Percentiles rank a stretch among this genome's conserved stretches.
Evolutionary conservation across 2,888 invertebrate species (phyloP).

Genomic region (Andrena bicolor): DNA sequence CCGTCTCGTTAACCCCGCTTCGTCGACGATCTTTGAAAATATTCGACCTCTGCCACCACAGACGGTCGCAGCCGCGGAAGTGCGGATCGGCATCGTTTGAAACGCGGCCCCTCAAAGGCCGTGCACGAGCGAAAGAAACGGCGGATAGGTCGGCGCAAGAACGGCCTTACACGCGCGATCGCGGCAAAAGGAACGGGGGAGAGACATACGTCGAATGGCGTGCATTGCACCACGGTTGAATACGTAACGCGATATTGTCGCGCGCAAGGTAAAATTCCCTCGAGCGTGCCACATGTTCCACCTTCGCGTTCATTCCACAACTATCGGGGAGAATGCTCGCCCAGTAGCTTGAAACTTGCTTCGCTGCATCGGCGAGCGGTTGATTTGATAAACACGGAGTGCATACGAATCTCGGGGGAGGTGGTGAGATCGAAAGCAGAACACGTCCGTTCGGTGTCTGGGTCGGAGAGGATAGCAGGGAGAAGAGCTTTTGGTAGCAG

Average conservation of each 20-base stretch:
- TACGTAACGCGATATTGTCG: slow-evolving; percentile 41
- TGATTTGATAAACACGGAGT: neutral
- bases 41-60: slow-evolving; percentile 34
- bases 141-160: slow-evolving; percentile 39
- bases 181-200: slow-evolving; percentile 16
- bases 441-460: neutral
- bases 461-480: too few species aligned
- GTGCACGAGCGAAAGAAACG: slow-evolving; percentile 28
- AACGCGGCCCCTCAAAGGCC: slow-evolving; percentile 27
- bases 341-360: neutral
- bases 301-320: neutral
- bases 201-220: slow-evolving; percentile 5
- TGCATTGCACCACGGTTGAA: slow-evolving; percentile 20
- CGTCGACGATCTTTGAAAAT: slow-evolving; percentile 19
- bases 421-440: neutral
- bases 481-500: slow-evolving; percentile 1
- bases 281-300: neutral
- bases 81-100: slow-evolving; percentile 33
- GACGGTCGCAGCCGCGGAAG: neutral
- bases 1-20: slow-evolving; percentile 27
- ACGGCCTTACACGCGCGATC: neutral
- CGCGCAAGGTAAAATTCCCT: slow-evolving; percentile 21
- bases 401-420: neutral
- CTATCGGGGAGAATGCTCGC: neutral
- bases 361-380: neutral